phyloP scores from a whole-genome alignment of 2,888 invertebrate species.

The Pristionchus entomophagus region DNA sequence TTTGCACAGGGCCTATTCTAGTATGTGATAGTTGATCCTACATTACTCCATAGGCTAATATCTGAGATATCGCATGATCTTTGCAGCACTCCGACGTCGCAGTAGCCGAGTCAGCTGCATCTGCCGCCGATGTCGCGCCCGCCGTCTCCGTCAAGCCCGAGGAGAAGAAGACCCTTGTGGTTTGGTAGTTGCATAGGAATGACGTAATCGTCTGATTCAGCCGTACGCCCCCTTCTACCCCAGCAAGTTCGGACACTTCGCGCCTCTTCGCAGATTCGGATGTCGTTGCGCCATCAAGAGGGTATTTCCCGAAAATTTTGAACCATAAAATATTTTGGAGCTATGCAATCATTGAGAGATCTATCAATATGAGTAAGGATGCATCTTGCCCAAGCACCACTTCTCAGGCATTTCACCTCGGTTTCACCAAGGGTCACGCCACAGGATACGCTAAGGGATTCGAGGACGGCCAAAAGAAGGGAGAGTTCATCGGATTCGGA shows the following conservation, averaged over 20 bases:
- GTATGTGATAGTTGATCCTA: too few species aligned
- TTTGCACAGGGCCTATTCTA: too few species aligned
- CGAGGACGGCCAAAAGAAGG: neutral
- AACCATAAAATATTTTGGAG: neutral
- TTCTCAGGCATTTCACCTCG: neutral
- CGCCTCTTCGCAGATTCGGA: neutral
- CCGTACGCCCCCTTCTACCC: neutral
- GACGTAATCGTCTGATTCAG: neutral
- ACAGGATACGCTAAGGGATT: neutral
- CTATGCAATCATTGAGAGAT: too few species aligned
- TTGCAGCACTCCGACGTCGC: neutral
- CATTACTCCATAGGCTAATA: too few species aligned
- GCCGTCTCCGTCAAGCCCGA: neutral
- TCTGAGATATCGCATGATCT: neutral
- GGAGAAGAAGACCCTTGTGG: neutral
- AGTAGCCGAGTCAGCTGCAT: too few species aligned
- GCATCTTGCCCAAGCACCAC: too few species aligned
- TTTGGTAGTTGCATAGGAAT: neutral
- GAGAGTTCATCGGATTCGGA: neutral
- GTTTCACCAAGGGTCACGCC: neutral
- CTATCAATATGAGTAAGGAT: too few species aligned
- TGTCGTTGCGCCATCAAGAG: too few species aligned
- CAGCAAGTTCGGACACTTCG: neutral
- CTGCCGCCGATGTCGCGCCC: neutral
- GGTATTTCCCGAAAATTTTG: neutral